A percentile compares a stretch with the other conserved stretches of the same genome.
Conservation (phyloP, 2,888 invertebrate genomes). For the Nasonia oneida region DNA sequence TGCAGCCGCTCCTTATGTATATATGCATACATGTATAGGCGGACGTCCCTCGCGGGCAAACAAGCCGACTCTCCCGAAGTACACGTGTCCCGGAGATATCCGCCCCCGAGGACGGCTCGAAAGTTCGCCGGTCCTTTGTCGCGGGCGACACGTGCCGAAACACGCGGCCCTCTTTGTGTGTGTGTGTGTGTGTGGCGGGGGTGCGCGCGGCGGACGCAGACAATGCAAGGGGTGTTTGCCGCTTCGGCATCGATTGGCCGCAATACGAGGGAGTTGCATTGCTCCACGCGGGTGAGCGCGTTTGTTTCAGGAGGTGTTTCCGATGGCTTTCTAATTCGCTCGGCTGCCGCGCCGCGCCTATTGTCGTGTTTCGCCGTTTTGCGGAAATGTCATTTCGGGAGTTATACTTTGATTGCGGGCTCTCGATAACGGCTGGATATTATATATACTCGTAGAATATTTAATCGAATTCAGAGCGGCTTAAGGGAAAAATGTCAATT, state of each 20-base stretch:
- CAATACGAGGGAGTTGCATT: constrained; percentile 26
- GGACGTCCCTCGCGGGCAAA: neutral
- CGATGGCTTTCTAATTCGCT: neutral
- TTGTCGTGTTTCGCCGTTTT: neutral
- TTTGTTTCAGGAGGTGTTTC: constrained; percentile 8
- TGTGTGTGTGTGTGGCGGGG: too few relatives aligned
- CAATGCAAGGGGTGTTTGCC: constrained; percentile 14
- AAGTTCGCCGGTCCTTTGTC: neutral
- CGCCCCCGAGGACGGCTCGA: constrained; percentile 1
- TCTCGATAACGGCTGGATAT: too few relatives aligned
- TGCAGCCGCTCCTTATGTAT: neutral
- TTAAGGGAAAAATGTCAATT: neutral
- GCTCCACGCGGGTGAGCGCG: constrained; percentile 11
- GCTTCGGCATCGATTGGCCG: constrained; percentile 21
- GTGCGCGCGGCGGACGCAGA: neutral
- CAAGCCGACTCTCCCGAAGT: neutral
- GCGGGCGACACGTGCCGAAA: constrained; percentile 13
- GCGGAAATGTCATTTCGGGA: neutral
- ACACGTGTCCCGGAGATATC: constrained; percentile 45
- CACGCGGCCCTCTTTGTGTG: constrained; percentile 37
- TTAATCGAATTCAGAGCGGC: neutral
- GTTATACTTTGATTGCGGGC: neutral
- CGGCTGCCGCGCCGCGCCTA: neutral
- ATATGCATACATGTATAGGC: neutral
- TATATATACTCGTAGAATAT: too few relatives aligned